These are phyloP conservation scores for Anser cygnoides DNA, from an alignment of 2,113 vertebrate species.

Conservation along the genomic window DNA sequence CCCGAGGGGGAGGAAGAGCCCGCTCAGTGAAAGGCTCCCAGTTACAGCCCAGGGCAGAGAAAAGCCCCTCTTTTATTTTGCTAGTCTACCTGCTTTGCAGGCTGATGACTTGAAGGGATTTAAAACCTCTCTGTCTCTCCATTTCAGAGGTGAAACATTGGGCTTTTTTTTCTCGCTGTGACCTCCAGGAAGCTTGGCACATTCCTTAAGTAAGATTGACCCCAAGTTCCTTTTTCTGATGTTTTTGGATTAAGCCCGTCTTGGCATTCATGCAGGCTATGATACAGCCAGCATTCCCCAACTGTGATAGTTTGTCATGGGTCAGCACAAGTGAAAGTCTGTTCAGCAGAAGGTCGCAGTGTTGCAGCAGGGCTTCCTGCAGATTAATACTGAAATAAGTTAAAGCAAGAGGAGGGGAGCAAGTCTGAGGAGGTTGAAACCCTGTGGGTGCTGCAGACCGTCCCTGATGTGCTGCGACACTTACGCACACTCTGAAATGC, in stretches of 20 bases:
- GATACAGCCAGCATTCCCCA: conserved; percentile 6
- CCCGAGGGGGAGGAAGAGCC: conserved; percentile 52
- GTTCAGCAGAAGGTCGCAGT: conserved; percentile 6
- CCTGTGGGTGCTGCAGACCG: not conserved
- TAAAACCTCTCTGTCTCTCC: not conserved
- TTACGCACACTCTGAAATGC: not conserved
- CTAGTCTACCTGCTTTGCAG: conserved; percentile 22
- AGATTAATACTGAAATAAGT: not conserved
- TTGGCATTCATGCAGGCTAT: not conserved
- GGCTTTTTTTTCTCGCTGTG: conserved; percentile 9
- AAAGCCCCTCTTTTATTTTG: conserved; percentile 41
- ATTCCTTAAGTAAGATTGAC: conserved; percentile 54
- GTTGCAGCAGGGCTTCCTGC: conserved; percentile 28
- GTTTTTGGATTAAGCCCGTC: conserved; percentile 53
- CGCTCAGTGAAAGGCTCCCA: conserved; percentile 45
- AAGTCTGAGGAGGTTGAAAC: not conserved
- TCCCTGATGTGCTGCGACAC: not conserved
- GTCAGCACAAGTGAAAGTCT: conserved; percentile 32
- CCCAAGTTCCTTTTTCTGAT: conserved; percentile 57
- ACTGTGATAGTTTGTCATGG: conserved; percentile 3
- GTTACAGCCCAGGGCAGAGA: conserved; percentile 11
- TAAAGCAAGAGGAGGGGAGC: not conserved
- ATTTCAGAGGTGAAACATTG: conserved; percentile 12
- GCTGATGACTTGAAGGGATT: conserved; percentile 24
- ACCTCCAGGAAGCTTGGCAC: conserved; percentile 53